These are phyloP conservation scores for Thalpophila matura DNA, from an alignment of 2,888 invertebrate species.

Conservation along the genomic window DNA sequence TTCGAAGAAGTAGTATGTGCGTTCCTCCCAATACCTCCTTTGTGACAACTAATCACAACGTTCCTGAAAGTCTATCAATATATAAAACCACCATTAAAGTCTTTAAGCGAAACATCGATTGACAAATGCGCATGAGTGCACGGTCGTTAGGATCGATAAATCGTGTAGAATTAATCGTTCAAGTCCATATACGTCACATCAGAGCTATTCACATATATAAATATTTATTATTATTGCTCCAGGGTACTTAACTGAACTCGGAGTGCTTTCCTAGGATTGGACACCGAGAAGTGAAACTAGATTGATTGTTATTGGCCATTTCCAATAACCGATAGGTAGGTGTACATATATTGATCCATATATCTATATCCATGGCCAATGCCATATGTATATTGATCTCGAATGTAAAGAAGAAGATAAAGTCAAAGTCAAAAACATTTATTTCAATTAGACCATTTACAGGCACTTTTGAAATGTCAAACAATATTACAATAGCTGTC, in stretches of 20 bases:
- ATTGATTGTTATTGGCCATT: too few relatives aligned
- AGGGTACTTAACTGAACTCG: constrained; percentile 18
- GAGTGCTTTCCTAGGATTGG: constrained; percentile 19
- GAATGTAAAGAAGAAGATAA: background rate
- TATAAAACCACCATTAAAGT: constrained; percentile 5
- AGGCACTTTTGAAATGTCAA: too few relatives aligned
- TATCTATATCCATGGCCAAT: too few relatives aligned
- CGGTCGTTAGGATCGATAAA: constrained; percentile 52
- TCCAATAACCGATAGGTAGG: background rate
- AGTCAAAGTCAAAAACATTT: too few relatives aligned
- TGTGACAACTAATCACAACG: background rate
- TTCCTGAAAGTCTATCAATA: constrained; percentile 12
- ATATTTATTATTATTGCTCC: constrained; percentile 42
- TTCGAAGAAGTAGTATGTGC: too few relatives aligned
- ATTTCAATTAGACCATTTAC: too few relatives aligned
- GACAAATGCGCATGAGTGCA: constrained; percentile 46
- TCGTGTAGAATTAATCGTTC: constrained; percentile 51
- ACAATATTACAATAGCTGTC: too few relatives aligned
- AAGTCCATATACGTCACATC: constrained; percentile 48
- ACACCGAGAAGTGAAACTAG: constrained; percentile 28
- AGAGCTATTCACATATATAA: constrained; percentile 41
- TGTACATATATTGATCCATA: background rate
- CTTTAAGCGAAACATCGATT: constrained; percentile 19
- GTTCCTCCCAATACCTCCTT: background rate
- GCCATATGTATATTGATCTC: background rate